A percentile compares a stretch with the other conserved stretches of the same genome.
phyloP scores from a whole-genome alignment of 1,140 invertebrate species.

The Gryllus bimaculatus region DNA sequence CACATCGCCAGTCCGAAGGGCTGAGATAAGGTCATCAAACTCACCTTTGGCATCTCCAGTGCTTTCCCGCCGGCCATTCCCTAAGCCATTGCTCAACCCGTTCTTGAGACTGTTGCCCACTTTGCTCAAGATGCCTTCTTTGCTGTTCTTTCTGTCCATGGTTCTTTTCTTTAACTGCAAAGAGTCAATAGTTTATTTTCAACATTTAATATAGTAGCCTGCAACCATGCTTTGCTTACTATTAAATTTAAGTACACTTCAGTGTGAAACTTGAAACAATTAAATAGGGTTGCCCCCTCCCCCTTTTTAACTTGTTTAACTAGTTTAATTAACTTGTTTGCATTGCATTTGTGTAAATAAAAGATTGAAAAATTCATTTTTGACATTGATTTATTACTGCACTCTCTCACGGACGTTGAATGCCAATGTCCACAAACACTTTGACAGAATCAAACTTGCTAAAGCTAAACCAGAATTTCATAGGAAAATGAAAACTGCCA shows the following conservation, averaged over 20 bases:
- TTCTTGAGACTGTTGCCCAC: slow-evolving; percentile 37
- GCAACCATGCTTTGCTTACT: not conserved
- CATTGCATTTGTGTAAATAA: not conserved
- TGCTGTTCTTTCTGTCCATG: slow-evolving; percentile 72
- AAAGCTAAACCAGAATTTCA: no score
- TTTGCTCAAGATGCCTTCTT: slow-evolving; percentile 52
- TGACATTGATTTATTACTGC: no score
- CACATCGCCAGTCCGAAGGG: slow-evolving; percentile 88
- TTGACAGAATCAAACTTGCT: no score
- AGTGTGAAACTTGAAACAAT: no score
- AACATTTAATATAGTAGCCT: not conserved
- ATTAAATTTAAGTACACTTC: no score
- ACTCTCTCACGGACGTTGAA: no score
- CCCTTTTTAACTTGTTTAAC: no score
- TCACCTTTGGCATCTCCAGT: slow-evolving; percentile 62
- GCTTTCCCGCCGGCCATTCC: slow-evolving; percentile 38
- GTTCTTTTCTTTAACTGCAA: slow-evolving; percentile 68
- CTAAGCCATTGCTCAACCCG: slow-evolving; percentile 36
- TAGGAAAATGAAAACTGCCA: no score
- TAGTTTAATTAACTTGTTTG: no score
- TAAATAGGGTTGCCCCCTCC: no score
- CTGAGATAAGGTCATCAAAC: slow-evolving; percentile 95
- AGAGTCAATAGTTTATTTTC: not conserved
- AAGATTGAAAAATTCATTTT: not conserved
- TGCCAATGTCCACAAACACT: no score